These are phyloP conservation scores for Myxocyprinus asiaticus DNA, from an alignment of 2,113 vertebrate species.

Conservation along the genomic window DNA sequence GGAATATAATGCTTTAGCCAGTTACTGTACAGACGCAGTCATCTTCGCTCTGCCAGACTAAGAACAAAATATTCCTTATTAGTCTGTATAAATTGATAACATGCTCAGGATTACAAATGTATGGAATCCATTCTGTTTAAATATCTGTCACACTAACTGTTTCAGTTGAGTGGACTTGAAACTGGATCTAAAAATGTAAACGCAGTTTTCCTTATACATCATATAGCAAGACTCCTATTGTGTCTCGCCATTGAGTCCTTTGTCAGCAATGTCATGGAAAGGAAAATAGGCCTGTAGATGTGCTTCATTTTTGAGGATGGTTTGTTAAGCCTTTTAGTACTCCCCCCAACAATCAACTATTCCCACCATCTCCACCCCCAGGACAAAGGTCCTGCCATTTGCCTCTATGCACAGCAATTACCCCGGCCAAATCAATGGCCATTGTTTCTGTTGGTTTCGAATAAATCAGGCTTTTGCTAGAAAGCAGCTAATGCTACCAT, in stretches of 20 bases:
- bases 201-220: too few relatives aligned
- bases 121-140: too few relatives aligned
- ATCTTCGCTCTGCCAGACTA: slow-evolving; percentile 58
- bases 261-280: not conserved
- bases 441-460: slow-evolving; percentile 69
- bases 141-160: too few relatives aligned
- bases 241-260: not conserved
- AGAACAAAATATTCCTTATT: slow-evolving; percentile 60
- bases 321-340: slow-evolving; percentile 44
- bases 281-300: slow-evolving; percentile 26
- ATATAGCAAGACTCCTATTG: too few relatives aligned
- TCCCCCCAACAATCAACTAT: slow-evolving; percentile 21
- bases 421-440: slow-evolving; percentile 73
- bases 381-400: slow-evolving; percentile 55
- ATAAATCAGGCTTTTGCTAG: slow-evolving; percentile 66
- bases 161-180: too few relatives aligned
- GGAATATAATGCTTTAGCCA: too few relatives aligned
- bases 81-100: too few relatives aligned
- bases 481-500: slow-evolving; percentile 66
- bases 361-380: slow-evolving; percentile 31
- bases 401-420: slow-evolving; percentile 58
- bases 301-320: slow-evolving; percentile 14
- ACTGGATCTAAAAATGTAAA: too few relatives aligned
- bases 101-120: slow-evolving; percentile 40
- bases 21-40: slow-evolving; percentile 39